A percentile compares a stretch with the other conserved stretches of the same genome.
These are phyloP conservation scores for Lepus townsendii DNA, from an alignment of 2,797 vertebrate species.

Conservation along the genomic window DNA sequence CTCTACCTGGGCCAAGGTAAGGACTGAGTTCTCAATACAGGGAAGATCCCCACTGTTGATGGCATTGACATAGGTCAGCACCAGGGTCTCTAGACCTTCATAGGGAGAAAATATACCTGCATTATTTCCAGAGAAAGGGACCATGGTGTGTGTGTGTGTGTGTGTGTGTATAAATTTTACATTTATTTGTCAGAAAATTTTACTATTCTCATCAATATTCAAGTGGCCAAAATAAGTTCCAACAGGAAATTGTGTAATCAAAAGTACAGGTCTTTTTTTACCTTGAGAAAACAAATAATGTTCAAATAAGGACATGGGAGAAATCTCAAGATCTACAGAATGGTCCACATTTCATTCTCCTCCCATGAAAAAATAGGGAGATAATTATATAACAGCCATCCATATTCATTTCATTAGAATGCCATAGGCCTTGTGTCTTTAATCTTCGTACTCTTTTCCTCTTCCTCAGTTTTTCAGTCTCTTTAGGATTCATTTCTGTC, in stretches of 20 bases:
- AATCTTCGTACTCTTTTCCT: not conserved
- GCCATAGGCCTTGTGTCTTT: not conserved
- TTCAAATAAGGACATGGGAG: not conserved
- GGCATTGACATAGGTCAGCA: slow-evolving; percentile 80
- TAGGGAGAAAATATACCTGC: not conserved
- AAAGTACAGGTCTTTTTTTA: not conserved
- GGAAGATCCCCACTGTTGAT: slow-evolving; percentile 85
- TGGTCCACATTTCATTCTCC: not conserved
- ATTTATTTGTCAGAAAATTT: too few species aligned
- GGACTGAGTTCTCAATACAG: slow-evolving; percentile 81
- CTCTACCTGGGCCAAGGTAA: slow-evolving; percentile 80
- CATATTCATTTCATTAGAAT: slow-evolving; percentile 8
- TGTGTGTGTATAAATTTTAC: too few species aligned
- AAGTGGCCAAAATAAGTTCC: not conserved
- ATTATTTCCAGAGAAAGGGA: not conserved
- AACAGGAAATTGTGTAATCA: not conserved
- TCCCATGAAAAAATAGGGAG: not conserved
- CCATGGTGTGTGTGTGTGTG: not conserved
- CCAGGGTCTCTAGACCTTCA: slow-evolving; percentile 85
- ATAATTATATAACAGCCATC: not conserved
- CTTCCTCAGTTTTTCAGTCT: slow-evolving; percentile 5
- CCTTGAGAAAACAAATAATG: not conserved
- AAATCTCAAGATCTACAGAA: not conserved
- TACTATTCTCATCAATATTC: too few species aligned
- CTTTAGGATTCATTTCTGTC: not conserved